phyloP scores from a whole-genome alignment of 2,113 vertebrate species.

The Lycaon pictus region DNA sequence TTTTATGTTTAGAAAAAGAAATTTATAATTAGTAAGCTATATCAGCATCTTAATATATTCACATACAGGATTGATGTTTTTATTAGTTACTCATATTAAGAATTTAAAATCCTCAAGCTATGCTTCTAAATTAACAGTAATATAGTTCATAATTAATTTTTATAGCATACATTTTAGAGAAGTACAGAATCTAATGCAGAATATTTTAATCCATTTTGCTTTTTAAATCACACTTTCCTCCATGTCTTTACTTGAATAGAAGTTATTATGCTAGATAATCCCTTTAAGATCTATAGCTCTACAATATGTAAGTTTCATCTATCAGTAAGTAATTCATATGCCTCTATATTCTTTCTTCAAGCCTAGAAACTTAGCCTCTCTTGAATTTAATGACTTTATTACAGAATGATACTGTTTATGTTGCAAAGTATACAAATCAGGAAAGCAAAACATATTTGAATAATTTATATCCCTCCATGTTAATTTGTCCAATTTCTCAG shows the following conservation, averaged over 20 bases:
- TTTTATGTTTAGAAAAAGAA: conserved; percentile 31
- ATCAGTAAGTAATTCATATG: neutral
- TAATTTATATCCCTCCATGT: neutral
- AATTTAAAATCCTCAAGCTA: neutral
- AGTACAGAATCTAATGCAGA: neutral
- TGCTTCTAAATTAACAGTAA: neutral
- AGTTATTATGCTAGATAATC: neutral
- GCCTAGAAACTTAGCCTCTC: neutral
- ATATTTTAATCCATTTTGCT: neutral
- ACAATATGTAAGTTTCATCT: neutral
- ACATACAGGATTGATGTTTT: neutral
- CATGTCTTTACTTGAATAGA: neutral
- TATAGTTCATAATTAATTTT: conserved; percentile 12
- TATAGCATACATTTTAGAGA: neutral
- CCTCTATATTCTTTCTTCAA: neutral
- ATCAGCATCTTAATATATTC: neutral
- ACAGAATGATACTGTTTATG: neutral
- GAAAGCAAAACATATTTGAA: conserved; percentile 14
- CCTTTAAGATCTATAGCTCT: neutral
- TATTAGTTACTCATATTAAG: neutral
- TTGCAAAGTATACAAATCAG: neutral
- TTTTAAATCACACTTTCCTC: neutral
- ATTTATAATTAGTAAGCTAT: neutral
- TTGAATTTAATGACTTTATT: neutral
- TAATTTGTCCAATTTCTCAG: neutral